Conservation (phyloP, 1,140 invertebrate genomes). For the Coboldia fuscipes region DNA sequence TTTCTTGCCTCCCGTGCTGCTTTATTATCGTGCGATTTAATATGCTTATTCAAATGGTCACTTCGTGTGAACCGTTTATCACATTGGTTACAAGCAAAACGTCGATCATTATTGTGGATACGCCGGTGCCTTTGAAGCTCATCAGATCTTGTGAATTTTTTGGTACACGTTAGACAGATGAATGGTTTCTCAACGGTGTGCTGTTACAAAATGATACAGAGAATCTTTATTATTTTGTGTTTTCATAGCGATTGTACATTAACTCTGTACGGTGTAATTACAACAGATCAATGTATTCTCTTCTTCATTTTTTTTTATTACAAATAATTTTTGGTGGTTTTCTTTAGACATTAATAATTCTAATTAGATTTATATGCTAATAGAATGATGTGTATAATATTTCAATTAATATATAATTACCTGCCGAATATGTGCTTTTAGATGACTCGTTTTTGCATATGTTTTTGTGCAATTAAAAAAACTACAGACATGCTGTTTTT, state of each 20-base stretch:
- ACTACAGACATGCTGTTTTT: slow-evolving; percentile 74
- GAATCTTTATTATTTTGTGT: too few species aligned
- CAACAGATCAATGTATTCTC: too few species aligned
- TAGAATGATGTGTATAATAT: too few species aligned
- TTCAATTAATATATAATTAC: too few species aligned
- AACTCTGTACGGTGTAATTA: too few species aligned
- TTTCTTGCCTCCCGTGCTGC: too few species aligned
- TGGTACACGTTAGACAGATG: slow-evolving; percentile 58
- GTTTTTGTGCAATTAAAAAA: slow-evolving; percentile 77
- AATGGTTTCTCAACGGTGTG: slow-evolving; percentile 60
- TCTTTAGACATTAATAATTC: too few species aligned
- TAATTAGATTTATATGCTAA: too few species aligned
- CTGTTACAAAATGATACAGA: too few species aligned
- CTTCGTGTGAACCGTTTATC: slow-evolving; percentile 62
- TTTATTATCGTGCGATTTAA: slow-evolving; percentile 50
- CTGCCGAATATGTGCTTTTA: slow-evolving; percentile 70
- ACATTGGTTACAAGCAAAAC: slow-evolving; percentile 51
- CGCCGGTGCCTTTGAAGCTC: slow-evolving; percentile 63
- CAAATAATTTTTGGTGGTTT: too few species aligned
- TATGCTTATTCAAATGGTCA: slow-evolving; percentile 67
- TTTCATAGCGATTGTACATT: too few species aligned
- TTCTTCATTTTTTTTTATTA: too few species aligned
- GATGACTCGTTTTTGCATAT: slow-evolving; percentile 79
- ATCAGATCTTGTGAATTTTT: slow-evolving; percentile 72
- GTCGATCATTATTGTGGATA: slow-evolving; percentile 66